Conservation (phyloP, 2,113 vertebrate species). For the Oceanites oceanicus region DNA sequence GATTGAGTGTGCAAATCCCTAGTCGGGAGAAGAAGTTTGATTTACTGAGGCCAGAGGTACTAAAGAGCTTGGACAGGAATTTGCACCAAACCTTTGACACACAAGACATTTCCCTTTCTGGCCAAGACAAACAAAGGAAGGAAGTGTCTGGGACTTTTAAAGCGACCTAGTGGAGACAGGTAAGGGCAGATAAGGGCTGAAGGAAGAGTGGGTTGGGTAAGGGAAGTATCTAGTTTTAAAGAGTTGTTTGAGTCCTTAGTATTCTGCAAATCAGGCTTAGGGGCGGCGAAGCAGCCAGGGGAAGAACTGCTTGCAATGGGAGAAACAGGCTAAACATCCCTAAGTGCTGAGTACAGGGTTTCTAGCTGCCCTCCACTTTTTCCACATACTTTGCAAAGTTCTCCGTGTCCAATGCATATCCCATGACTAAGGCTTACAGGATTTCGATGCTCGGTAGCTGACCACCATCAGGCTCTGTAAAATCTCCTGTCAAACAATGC, state of each 20-base stretch:
- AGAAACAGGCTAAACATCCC: neutral
- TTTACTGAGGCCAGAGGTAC: slow-evolving; percentile 20
- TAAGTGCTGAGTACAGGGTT: neutral
- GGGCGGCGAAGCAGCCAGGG: neutral
- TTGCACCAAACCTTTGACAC: slow-evolving; percentile 43
- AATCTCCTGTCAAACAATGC: neutral
- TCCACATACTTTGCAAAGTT: neutral
- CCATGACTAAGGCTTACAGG: neutral
- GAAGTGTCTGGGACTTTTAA: slow-evolving; percentile 64
- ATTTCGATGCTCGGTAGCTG: accelerated
- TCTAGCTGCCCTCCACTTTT: accelerated
- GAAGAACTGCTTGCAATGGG: neutral
- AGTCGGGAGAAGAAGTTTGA: neutral
- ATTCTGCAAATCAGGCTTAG: neutral
- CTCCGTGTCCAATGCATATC: neutral
- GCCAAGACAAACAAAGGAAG: slow-evolving; percentile 70
- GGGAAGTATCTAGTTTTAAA: slow-evolving; percentile 28
- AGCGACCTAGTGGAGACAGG: slow-evolving; percentile 54
- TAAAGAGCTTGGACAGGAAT: slow-evolving; percentile 38
- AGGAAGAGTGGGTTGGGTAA: slow-evolving; percentile 52
- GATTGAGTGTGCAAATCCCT: neutral
- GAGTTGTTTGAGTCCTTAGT: neutral
- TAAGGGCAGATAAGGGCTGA: slow-evolving; percentile 65
- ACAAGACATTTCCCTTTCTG: slow-evolving; percentile 64
- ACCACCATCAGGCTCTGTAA: neutral